These are phyloP conservation scores for Agelastica alni DNA, from an alignment of 2,888 invertebrate species.

Conservation along the genomic window DNA sequence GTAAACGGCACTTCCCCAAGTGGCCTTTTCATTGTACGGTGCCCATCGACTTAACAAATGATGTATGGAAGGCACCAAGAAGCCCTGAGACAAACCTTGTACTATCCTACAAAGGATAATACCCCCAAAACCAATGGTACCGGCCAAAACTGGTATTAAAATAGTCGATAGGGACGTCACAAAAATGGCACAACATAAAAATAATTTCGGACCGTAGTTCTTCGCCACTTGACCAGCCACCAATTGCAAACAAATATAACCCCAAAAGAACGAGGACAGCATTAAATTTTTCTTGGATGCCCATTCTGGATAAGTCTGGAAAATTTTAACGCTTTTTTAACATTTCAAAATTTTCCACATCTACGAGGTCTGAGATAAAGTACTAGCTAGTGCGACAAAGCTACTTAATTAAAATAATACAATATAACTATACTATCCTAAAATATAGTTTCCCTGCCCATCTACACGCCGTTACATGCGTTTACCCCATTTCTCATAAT, in stretches of 20 bases:
- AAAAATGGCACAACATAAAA: constrained; percentile 63
- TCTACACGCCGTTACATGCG: too few species aligned
- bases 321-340: constrained; percentile 2
- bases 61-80: constrained; percentile 73
- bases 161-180: constrained; percentile 69
- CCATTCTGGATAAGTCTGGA: constrained; percentile 36
- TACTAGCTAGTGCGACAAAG: too few species aligned
- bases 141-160: constrained; percentile 68
- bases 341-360: too few species aligned
- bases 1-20: constrained; percentile 68
- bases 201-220: constrained; percentile 72
- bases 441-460: too few species aligned
- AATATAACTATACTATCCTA: neutral
- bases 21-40: constrained; percentile 69
- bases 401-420: too few species aligned
- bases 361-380: too few species aligned
- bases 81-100: constrained; percentile 76
- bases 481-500: too few species aligned
- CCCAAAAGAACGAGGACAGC: constrained; percentile 79
- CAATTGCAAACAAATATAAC: constrained; percentile 73
- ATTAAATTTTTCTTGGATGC: constrained; percentile 53
- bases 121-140: constrained; percentile 63
- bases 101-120: constrained; percentile 68
- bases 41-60: constrained; percentile 79
- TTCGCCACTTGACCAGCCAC: constrained; percentile 73